Base-by-base conservation (phyloP, 2,113 vertebrate species). In the Eudorcas thomsonii region DNA sequence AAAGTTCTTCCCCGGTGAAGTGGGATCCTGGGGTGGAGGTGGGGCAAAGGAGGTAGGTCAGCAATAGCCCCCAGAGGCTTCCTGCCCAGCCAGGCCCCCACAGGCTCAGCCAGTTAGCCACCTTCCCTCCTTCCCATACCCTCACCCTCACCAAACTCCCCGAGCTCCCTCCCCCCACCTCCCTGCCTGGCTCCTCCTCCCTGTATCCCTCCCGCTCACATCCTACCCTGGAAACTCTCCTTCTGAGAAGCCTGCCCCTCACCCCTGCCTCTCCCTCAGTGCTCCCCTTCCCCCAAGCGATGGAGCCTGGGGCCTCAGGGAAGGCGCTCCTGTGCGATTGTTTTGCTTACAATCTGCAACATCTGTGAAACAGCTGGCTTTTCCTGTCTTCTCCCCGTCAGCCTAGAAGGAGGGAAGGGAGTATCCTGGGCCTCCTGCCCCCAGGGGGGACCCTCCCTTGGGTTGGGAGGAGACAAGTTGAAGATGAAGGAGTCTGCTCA, bases 331-430 rank as follows among this genome's bases (percentile, higher is more conserved):
- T 33, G 19, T 7, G 45, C 80, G 52, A 26, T 62, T 67, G 87
- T 89, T 87, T 90, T 91, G 83, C 90, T 90, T 54, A 80, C 6
- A 43, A 4, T 36, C 43, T 9, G 57, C 57, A 95, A 82, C 97
- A 81, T 96, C 82, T 98, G 95, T 36, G 57, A 33, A 86, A 91
- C 97, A 97, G 92, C 94, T 97, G 97, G 80, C 78, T 59, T 62
- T 84, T 97, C 59, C 80, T 83, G 30, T 77, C 95, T 48, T 64
- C 57, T 90, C 64, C 45, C 54, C 59, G 28, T 45, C 28, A 8
- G 39, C 59, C 59, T 55, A 85, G 39, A 33, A 7, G 48, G 80
- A 88, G 54, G 59, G 50, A 88, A 64, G 60, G 39, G 74, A 84
- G 33, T 77, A 9, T 59, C 10, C 48, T 15, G 78, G 78, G 60